Base-by-base conservation (phyloP, 2,113 vertebrate species). In the Dolichotis patagonum region DNA sequence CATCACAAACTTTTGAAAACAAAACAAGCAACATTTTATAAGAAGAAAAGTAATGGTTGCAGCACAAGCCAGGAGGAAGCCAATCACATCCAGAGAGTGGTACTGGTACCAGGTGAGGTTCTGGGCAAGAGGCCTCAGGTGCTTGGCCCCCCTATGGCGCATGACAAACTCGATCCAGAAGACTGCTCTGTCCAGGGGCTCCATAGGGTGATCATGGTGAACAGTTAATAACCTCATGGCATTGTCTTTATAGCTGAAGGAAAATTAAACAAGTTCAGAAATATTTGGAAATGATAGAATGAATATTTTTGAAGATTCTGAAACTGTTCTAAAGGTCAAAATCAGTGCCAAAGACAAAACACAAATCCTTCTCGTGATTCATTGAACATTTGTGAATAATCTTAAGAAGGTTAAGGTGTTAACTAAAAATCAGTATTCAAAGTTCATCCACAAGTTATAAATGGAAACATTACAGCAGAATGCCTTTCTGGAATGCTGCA, bases 1-100 rank as follows among this genome's bases (percentile, higher is more conserved):
- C 43, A 86, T 97, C 28, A 98, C 97, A 49, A 98, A 98, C 86
- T 94, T 99, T 26, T 88, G 60, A 54, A 98, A 98, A 83, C 98
- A 98, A 94, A 98, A 98, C 1, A 95, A 94, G 86, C 98, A 99
- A 81, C 97, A 98, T 96, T 99, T 99, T n/a, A 98, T 69, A 85
- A 98, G 77, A 81, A 98, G 35, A 56, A 99, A 96, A 52, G 94
- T 2, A 38, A 97, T 8, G 60, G 43, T 38, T 54, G 98, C 90
- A 38, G 82, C 43, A 19, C 98, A 26, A 11, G 52, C 24, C 30
- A 94, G 17, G 0, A 86, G 83, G 60, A 77, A 80, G 4, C 60
- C 91, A 54, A 77, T 62, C 24, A 92, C 82, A 63, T 80, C 84
- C 73, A 93, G 54, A 56, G 46, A 87, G 20, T 81, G 14, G 62